phyloP scores from a whole-genome alignment of 2,888 invertebrate genomes.

The Platypus cylindrus region DNA sequence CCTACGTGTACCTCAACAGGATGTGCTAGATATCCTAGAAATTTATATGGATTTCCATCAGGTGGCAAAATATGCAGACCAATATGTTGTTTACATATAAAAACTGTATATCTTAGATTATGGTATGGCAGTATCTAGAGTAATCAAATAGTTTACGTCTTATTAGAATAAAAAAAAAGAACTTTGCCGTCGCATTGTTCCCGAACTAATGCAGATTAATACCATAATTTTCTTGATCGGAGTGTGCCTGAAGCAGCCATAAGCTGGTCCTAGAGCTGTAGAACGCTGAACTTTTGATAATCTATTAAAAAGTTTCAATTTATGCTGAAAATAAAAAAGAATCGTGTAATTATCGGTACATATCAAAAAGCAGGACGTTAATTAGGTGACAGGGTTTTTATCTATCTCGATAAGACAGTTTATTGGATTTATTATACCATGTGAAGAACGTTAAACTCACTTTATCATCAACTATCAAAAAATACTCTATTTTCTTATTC shows the following conservation, averaged over 20 bases:
- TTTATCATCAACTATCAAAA: constrained; percentile 51
- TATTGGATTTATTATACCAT: no score
- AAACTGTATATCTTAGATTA: constrained; percentile 43
- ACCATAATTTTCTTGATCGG: constrained; percentile 42
- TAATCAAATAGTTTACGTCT: no score
- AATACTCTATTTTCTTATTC: constrained; percentile 20
- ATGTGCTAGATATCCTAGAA: constrained; percentile 50
- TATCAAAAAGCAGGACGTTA: no score
- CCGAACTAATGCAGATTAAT: no score
- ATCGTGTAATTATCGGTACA: no score
- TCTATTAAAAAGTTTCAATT: constrained; percentile 55
- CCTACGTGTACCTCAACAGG: constrained; percentile 42
- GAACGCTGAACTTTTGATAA: constrained; percentile 50
- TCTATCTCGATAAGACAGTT: no score
- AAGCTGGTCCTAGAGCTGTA: constrained; percentile 54
- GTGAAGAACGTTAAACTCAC: constrained; percentile 32
- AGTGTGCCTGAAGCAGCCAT: constrained; percentile 37
- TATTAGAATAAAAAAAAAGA: no score
- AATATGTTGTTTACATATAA: constrained; percentile 49
- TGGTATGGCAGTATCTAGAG: constrained; percentile 32
- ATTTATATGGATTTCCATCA: constrained; percentile 63
- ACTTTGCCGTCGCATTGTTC: no score
- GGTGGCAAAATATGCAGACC: constrained; percentile 57
- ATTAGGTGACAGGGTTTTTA: constrained; percentile 1
- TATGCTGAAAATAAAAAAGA: constrained; percentile 41